Conservation (phyloP, 2,797 vertebrate species). For the Threskiornis aethiopicus region DNA sequence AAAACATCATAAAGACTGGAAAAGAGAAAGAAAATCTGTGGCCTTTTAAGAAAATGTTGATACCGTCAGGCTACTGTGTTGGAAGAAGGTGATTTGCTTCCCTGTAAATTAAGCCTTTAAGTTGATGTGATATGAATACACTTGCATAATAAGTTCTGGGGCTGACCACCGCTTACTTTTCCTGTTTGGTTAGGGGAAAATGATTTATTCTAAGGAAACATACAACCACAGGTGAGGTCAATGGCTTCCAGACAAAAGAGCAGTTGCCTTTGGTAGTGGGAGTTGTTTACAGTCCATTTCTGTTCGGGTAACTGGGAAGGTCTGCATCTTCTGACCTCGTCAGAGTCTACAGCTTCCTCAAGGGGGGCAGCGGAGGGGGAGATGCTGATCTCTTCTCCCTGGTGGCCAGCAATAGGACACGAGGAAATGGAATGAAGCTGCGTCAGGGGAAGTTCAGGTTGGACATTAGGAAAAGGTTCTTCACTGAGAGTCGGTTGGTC, state of each 20-base stretch:
- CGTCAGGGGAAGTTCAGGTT: neutral
- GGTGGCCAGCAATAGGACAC: neutral
- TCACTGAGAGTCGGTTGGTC: neutral
- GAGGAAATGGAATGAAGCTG: neutral
- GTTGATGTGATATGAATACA: neutral
- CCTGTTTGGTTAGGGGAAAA: neutral
- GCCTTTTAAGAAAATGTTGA: neutral
- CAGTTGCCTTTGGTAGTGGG: neutral
- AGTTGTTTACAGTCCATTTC: neutral
- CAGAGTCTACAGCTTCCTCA: rapidly evolving
- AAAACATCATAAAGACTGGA: neutral
- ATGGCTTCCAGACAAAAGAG: neutral
- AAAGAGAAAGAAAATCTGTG: neutral
- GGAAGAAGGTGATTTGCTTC: neutral
- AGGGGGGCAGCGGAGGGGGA: rapidly evolving
- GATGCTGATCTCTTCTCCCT: neutral
- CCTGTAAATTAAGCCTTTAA: neutral
- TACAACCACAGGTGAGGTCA: neutral
- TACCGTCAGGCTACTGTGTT: neutral
- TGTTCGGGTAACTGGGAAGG: neutral
- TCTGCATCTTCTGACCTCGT: neutral
- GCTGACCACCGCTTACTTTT: neutral
- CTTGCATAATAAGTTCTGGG: neutral
- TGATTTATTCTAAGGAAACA: neutral
- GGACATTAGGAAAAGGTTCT: neutral